These are phyloP conservation scores for Drosophila testacea DNA, from an alignment of 2,888 invertebrate species.

Conservation along the genomic window DNA sequence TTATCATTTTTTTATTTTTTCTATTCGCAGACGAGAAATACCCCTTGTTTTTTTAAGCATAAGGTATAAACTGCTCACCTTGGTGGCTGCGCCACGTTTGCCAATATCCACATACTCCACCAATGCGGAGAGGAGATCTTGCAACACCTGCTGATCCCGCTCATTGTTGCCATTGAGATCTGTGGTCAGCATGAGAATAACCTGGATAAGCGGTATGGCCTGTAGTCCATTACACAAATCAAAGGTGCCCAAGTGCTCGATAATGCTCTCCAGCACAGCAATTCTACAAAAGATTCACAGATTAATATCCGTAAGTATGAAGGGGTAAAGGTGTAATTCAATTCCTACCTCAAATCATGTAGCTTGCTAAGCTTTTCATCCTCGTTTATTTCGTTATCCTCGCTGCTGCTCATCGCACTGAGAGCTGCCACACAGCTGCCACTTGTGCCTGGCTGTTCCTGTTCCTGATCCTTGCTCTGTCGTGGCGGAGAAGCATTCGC, in stretches of 20 bases:
- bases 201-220: conserved; percentile 96
- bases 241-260: conserved; percentile 91
- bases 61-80: conserved; percentile 55
- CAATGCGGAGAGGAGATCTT: conserved; percentile 90
- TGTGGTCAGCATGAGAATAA: conserved; percentile 94
- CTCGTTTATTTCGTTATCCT: conserved; percentile 81
- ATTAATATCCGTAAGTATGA: neutral
- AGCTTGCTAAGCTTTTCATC: conserved; percentile 83
- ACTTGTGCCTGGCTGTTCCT: conserved; percentile 60
- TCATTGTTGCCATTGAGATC: conserved; percentile 95
- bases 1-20: no score
- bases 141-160: conserved; percentile 91
- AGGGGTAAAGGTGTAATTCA: neutral
- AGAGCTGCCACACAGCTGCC: conserved; percentile 58
- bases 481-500: conserved; percentile 84
- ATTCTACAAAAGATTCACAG: conserved; percentile 65
- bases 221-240: conserved; percentile 92
- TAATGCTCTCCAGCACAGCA: conserved; percentile 90
- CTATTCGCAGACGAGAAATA: no score
- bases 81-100: conserved; percentile 85
- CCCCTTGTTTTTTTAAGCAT: no score
- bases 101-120: conserved; percentile 90
- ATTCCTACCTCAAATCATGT: conserved; percentile 81
- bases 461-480: conserved; percentile 59
- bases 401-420: conserved; percentile 73